phyloP scores from a whole-genome alignment of 2,888 invertebrate genomes.

The Cactoblastis cactorum region DNA sequence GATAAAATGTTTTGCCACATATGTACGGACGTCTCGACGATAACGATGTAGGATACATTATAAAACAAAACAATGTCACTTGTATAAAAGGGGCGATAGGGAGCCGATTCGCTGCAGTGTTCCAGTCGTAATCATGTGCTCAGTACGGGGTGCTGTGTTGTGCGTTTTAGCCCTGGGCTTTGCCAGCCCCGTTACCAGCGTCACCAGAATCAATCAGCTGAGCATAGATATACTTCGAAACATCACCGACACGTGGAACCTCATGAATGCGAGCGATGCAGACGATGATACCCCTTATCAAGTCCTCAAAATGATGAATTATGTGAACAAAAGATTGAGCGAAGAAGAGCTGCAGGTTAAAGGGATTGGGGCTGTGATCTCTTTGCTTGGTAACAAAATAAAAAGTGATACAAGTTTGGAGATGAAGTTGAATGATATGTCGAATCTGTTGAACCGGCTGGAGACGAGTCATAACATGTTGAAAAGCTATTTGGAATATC shows the following conservation, averaged over 20 bases:
- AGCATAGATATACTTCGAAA: slow-evolving; percentile 80
- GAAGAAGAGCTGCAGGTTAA: slow-evolving; percentile 34
- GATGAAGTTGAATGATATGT: slow-evolving; percentile 80
- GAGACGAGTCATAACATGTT: slow-evolving; percentile 80
- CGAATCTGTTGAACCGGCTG: slow-evolving; percentile 79
- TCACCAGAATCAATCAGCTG: slow-evolving; percentile 80
- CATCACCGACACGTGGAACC: slow-evolving; percentile 81
- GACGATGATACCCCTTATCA: slow-evolving; percentile 20
- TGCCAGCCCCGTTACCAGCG: slow-evolving; percentile 43
- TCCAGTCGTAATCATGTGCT: background rate
- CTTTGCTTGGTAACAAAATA: slow-evolving; percentile 56
- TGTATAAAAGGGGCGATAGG: background rate
- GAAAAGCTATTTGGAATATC: slow-evolving; percentile 75
- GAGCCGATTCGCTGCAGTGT: background rate
- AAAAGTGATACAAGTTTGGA: slow-evolving; percentile 72
- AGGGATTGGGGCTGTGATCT: slow-evolving; percentile 48
- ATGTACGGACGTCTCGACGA: too few relatives aligned
- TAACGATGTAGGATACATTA: background rate
- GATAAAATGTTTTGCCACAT: too few relatives aligned
- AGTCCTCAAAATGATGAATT: background rate
- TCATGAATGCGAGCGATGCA: slow-evolving; percentile 76
- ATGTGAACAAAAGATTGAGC: background rate
- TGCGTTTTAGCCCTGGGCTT: slow-evolving; percentile 35
- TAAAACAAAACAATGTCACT: background rate
- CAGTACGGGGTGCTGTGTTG: slow-evolving; percentile 43